Evolutionary conservation across 2,888 invertebrate genomes (phyloP).

Genomic region (Sturmia bella): DNA sequence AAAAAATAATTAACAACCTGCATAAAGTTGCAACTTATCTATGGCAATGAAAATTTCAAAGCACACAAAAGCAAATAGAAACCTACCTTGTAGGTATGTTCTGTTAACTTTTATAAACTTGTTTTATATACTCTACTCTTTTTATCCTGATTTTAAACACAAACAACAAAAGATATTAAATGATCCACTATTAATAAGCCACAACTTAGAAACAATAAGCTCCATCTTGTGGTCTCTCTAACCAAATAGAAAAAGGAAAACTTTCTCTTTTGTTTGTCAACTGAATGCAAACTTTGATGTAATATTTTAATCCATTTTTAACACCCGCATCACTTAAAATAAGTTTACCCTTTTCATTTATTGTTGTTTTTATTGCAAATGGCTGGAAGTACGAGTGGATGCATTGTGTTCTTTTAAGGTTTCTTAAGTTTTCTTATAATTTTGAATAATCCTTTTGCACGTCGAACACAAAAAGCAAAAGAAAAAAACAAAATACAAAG

Average conservation of each 20-base stretch:
- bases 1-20: no score
- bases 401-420: conserved; percentile 39
- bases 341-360: not conserved
- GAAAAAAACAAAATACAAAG: not conserved
- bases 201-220: conserved; percentile 53
- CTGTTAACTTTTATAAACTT: not conserved
- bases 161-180: conserved; percentile 33
- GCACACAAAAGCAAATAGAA: no score
- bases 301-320: conserved; percentile 56
- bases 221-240: conserved; percentile 46
- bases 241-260: not conserved
- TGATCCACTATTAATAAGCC: conserved; percentile 54
- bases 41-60: no score
- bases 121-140: not conserved
- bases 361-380: conserved; percentile 20
- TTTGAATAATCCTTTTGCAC: conserved; percentile 52
- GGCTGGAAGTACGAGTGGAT: conserved; percentile 13
- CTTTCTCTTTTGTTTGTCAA: conserved; percentile 46
- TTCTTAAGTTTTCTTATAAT: conserved; percentile 62
- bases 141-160: conserved; percentile 11
- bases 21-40: no score
- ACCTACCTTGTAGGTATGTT: no score
- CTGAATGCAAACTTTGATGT: conserved; percentile 40
- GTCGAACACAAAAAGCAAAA: conserved; percentile 5
- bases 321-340: conserved; percentile 55